These are phyloP conservation scores for Neodiprion fabricii DNA, from an alignment of 1,140 invertebrate genomes.

Conservation along the genomic window DNA sequence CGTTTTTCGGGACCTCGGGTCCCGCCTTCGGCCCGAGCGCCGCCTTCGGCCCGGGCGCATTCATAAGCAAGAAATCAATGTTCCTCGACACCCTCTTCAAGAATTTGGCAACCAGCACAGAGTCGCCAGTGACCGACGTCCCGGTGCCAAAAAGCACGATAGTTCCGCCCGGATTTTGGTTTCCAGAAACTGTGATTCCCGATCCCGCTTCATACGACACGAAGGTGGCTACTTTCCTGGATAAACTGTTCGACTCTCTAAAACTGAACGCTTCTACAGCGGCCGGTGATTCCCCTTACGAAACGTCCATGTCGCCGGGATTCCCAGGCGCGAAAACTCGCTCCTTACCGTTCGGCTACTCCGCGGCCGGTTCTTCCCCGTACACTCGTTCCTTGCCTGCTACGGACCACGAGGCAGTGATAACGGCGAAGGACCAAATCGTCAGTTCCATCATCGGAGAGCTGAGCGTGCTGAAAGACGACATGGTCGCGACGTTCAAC, in stretches of 20 bases:
- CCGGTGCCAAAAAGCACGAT: conserved; percentile 47
- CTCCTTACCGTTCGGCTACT: conserved; percentile 39
- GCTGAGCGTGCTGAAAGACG: conserved; percentile 46
- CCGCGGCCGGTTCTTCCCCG: conserved; percentile 27
- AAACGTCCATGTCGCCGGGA: conserved; percentile 30
- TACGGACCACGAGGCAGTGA: conserved; percentile 45
- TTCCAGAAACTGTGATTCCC: conserved; percentile 45
- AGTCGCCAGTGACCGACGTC: conserved; percentile 33
- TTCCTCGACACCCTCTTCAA: conserved; percentile 53
- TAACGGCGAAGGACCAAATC: conserved; percentile 48
- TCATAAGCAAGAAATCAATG: conserved; percentile 47
- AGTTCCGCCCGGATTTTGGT: conserved; percentile 53
- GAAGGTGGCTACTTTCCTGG: conserved; percentile 50
- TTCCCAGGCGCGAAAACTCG: conserved; percentile 28
- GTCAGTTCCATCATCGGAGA: conserved; percentile 50
- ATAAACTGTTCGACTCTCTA: conserved; percentile 50
- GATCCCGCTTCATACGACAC: conserved; percentile 47
- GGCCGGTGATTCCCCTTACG: conserved; percentile 10
- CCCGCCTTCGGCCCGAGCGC: conserved; percentile 27
- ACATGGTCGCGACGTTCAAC: conserved; percentile 49
- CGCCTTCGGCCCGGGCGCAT: conserved; percentile 46
- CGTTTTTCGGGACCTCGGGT: conserved; percentile 23
- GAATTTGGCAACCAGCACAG: conserved; percentile 43
- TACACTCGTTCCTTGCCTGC: conserved; percentile 28
- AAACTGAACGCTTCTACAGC: conserved; percentile 41